Percentiles rank a stretch among this genome's conserved stretches.
Evolutionary conservation across 2,113 vertebrate genomes (phyloP).

Genomic region (Bos javanicus): DNA sequence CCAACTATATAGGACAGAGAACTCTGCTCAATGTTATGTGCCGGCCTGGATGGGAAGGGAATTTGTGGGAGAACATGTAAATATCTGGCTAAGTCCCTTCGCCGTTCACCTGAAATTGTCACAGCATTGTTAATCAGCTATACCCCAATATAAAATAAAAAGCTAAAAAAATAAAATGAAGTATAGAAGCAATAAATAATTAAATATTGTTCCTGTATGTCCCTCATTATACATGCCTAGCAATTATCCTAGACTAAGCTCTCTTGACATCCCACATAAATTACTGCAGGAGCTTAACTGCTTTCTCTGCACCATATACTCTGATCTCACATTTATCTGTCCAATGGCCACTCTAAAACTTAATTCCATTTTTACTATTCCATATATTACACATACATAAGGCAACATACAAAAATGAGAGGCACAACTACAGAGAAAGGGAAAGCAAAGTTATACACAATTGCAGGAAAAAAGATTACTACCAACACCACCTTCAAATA

Average conservation of each 20-base stretch:
- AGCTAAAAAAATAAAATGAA: neutral
- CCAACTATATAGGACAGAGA: neutral
- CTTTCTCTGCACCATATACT: neutral
- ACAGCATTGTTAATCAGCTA: neutral
- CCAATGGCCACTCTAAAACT: neutral
- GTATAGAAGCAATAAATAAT: neutral
- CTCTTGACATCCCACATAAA: neutral
- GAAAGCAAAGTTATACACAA: neutral
- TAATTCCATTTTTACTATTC: neutral
- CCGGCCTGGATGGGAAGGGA: neutral
- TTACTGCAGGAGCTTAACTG: neutral
- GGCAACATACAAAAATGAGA: conserved; percentile 6
- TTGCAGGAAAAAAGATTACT: neutral
- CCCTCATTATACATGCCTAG: neutral
- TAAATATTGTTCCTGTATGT: neutral
- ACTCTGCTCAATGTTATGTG: neutral
- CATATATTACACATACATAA: neutral
- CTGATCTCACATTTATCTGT: neutral
- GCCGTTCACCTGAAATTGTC: neutral
- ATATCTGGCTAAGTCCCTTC: neutral
- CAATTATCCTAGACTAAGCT: neutral
- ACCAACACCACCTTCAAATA: neutral
- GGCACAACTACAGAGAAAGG: neutral
- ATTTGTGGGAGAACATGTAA: neutral
- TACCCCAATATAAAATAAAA: neutral